phyloP scores from a whole-genome alignment of 2,113 vertebrate species.

The Grammomys surdaster region DNA sequence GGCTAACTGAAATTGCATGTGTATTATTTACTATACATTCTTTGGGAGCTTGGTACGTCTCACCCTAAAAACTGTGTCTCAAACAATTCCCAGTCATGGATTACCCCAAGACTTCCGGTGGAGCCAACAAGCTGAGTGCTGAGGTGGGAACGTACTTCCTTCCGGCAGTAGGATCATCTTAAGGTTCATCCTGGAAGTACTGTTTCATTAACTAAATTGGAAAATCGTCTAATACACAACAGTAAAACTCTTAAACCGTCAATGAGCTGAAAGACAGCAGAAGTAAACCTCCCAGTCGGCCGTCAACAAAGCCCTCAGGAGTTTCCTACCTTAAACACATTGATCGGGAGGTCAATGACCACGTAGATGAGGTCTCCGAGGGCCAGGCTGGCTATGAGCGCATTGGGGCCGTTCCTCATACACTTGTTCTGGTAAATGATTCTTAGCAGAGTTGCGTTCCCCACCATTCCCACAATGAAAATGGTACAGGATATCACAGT shows the following conservation, averaged over 20 bases:
- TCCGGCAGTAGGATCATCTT: not conserved
- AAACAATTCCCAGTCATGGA: not conserved
- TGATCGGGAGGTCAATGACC: conserved; percentile 95
- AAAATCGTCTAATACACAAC: not conserved
- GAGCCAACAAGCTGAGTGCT: not conserved
- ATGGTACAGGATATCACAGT: conserved; percentile 94
- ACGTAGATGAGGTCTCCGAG: conserved; percentile 98
- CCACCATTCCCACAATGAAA: conserved; percentile 97
- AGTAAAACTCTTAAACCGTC: not conserved
- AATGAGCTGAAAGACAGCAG: conserved; percentile 10
- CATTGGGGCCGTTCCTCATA: conserved; percentile 99
- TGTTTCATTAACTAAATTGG: not conserved
- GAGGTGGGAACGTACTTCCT: not conserved
- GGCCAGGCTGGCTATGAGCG: conserved; percentile 97
- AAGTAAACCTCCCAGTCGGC: not conserved
- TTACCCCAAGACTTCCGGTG: not conserved
- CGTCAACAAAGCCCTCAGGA: not conserved
- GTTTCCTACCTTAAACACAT: conserved; percentile 95
- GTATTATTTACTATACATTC: not conserved
- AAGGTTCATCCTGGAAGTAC: conserved; percentile 21
- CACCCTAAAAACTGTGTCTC: not conserved
- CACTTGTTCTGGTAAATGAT: conserved; percentile 99
- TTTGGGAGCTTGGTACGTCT: not conserved
- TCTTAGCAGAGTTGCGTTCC: conserved; percentile 96
- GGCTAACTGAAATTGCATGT: not conserved